A percentile compares a stretch with the other conserved stretches of the same genome.
These are phyloP conservation scores for Pelusios castaneus DNA, from an alignment of 2,113 vertebrate genomes.

Conservation along the genomic window DNA sequence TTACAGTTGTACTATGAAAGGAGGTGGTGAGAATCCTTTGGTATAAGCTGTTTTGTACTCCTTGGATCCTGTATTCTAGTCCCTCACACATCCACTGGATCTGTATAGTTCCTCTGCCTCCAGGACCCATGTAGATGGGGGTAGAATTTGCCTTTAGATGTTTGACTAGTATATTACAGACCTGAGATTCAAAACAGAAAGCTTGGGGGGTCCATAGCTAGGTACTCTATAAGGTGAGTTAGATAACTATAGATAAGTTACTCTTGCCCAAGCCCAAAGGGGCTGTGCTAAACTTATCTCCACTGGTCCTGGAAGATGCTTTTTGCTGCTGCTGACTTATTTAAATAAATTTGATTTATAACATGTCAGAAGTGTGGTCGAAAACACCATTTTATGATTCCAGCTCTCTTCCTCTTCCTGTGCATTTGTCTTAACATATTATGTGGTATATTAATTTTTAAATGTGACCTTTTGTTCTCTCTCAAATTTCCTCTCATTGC, in stretches of 20 bases:
- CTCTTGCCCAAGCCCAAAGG: not conserved
- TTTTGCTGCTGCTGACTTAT: not conserved
- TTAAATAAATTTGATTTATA: not conserved
- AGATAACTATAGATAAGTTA: accelerated
- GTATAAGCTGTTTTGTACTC: not conserved
- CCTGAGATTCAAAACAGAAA: not conserved
- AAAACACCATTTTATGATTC: slow-evolving; percentile 7
- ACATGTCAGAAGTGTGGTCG: not conserved
- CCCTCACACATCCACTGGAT: not conserved
- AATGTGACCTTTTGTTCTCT: not conserved
- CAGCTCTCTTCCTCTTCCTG: not conserved
- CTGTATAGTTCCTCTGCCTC: not conserved
- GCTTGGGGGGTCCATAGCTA: accelerated
- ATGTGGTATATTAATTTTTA: slow-evolving; percentile 15
- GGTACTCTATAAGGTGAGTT: not conserved
- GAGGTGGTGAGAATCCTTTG: not conserved
- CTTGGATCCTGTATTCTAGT: not conserved
- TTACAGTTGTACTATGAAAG: not conserved
- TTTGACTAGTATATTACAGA: accelerated
- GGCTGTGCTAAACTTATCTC: not conserved
- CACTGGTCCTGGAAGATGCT: not conserved
- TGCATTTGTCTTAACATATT: not conserved
- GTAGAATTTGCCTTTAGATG: not conserved
- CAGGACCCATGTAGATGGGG: accelerated
- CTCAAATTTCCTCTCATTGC: not conserved